Conservation (phyloP, 2,113 vertebrate genomes). For the Catharus fuscescens region DNA sequence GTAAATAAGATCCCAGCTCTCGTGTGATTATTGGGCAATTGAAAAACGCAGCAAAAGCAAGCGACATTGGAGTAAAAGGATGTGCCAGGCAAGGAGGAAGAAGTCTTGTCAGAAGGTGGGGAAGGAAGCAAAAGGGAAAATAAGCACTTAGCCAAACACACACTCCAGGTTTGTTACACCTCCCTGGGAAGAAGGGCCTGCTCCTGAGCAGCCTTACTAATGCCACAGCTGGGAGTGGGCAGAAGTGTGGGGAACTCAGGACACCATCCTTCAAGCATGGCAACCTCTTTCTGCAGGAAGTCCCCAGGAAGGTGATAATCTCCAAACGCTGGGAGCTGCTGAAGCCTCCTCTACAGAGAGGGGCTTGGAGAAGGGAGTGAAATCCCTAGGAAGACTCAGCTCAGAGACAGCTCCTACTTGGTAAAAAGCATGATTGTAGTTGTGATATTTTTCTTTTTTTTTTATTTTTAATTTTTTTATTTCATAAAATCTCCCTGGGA, state of each 20-base stretch:
- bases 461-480: not conserved
- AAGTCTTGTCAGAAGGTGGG: not conserved
- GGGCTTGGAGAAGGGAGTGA: constrained; percentile 34
- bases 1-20: constrained; percentile 69
- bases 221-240: not conserved
- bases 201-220: not conserved
- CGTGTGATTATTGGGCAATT: constrained; percentile 43
- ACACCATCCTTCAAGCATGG: not conserved
- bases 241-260: not conserved
- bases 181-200: not conserved
- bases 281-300: not conserved
- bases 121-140: not conserved
- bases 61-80: constrained; percentile 58
- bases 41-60: constrained; percentile 71
- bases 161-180: constrained; percentile 34
- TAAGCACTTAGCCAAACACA: constrained; percentile 37
- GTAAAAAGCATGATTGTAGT: constrained; percentile 8
- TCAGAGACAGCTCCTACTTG: constrained; percentile 48
- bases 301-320: not conserved
- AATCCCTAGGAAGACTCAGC: constrained; percentile 63
- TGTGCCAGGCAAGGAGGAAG: constrained; percentile 55
- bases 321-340: not conserved
- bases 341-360: constrained; percentile 27
- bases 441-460: not conserved
- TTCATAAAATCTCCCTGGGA: constrained; percentile 39